Percentiles rank a stretch among this genome's conserved stretches.
Conservation (phyloP, 30 jellyfish, hydroid and myxozoan genomes). For the Aurelia sp. region DNA sequence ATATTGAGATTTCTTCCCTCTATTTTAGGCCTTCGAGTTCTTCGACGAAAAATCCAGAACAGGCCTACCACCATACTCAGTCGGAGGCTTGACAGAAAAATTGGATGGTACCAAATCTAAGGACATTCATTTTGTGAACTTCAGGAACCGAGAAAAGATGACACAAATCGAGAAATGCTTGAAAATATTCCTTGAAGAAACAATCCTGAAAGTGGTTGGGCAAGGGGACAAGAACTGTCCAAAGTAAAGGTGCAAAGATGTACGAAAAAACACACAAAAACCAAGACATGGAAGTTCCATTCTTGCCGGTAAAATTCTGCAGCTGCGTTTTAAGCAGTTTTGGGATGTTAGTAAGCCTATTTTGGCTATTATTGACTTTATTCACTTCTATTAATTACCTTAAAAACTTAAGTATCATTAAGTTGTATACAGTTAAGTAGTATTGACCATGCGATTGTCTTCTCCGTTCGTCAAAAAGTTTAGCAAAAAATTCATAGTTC, state of each 20-base stretch:
- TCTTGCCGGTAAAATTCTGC: constrained; percentile 36
- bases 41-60: not conserved
- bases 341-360: constrained; percentile 17
- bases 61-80: constrained; percentile 25
- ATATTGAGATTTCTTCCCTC: no score
- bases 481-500: no score
- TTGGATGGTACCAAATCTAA: no score
- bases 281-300: constrained; percentile 1
- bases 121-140: not conserved
- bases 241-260: not conserved
- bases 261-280: not conserved
- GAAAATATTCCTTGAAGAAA: not conserved
- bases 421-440: no score
- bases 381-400: no score
- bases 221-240: not conserved
- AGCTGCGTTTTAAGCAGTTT: not conserved
- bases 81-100: constrained; percentile 10
- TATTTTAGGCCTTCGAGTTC: constrained; percentile 17
- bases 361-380: constrained; percentile 2
- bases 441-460: no score
- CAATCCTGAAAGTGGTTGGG: constrained; percentile 2
- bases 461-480: no score
- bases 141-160: constrained; percentile 1
- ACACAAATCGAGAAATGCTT: constrained; percentile 32
- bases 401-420: no score